These are phyloP conservation scores for Ellobium chinense DNA, from an alignment of 2,888 invertebrate species.

Conservation along the genomic window DNA sequence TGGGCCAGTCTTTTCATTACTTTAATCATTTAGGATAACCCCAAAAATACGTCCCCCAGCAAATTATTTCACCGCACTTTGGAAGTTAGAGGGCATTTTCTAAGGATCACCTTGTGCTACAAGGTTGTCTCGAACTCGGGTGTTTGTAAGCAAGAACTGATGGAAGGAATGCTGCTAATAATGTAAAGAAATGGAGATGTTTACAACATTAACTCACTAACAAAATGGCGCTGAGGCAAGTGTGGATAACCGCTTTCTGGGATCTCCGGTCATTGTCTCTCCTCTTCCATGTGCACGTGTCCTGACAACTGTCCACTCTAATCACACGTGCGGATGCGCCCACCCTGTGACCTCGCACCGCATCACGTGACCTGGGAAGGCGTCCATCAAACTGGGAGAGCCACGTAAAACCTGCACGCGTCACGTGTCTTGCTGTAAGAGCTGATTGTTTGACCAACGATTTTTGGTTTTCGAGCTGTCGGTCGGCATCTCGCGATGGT, in stretches of 20 bases:
- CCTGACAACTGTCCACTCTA: conserved; percentile 39
- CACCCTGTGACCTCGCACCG: neutral
- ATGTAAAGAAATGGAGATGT: no score
- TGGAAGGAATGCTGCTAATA: no score
- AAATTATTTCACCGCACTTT: no score
- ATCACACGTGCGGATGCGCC: conserved; percentile 39
- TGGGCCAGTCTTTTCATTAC: no score
- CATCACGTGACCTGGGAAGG: neutral
- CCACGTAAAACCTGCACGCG: conserved; percentile 1
- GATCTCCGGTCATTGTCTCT: conserved; percentile 15
- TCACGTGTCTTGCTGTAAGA: neutral
- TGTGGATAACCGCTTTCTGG: conserved; percentile 19
- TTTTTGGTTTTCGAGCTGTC: neutral
- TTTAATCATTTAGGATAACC: neutral
- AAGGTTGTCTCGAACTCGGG: no score
- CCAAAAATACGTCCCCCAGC: neutral
- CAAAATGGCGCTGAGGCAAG: neutral
- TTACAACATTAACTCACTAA: no score
- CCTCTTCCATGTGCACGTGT: conserved; percentile 20
- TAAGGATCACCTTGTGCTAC: no score
- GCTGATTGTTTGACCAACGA: conserved; percentile 10
- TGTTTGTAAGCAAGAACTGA: no score
- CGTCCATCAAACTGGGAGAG: neutral
- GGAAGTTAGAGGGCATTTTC: no score
- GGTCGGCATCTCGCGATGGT: no score